Evolutionary conservation across 2,797 vertebrate genomes (phyloP), one percentile per base, ranked within the genome.

Genomic region (Protonibea diacanthus): DNA sequence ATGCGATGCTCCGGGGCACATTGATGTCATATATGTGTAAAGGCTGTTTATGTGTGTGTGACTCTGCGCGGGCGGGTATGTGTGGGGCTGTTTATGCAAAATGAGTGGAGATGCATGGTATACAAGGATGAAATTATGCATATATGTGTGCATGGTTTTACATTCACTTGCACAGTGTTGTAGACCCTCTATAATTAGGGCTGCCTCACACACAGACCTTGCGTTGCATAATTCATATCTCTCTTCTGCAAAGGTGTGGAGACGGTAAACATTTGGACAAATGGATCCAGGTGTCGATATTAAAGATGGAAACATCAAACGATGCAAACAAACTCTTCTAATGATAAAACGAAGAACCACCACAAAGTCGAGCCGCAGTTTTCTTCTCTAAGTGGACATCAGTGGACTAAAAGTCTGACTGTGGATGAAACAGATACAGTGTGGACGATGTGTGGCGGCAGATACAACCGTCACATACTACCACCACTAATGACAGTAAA

Each of bases 31-130:
- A 44, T 65, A 25, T 49, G 27, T 77, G 52, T 62, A 60, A 40
- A 53, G 48, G 18, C 3, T 84, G 70, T 87, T 74, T 76, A 48
- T 84, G 81, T 42, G 59, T 80, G 76, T 73, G 83, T 66, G 42
- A 73, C 40, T 76, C 52, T 64, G 56, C 80, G 86, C 52, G 7
- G 75, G 85, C 68, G 82, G 74, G n/a, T 56, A 42, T 80, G 83
- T 87, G 89, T 90, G 80, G 85, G 89, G 74, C 76, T 78, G 74
- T 90, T 89, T 85, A 90, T 90, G 85, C 71, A 87, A 88, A 87
- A 61, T 38, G 64, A 33, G 60, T 20, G 42, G 44, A 60, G 29
- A 72, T 76, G 38, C 71, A 64, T 58, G 33, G 18, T 67, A 60
- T 78, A 65, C 76, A 60, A 64, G 52, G 66, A 68, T 56, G 81